Evolutionary conservation across 2,113 vertebrate genomes (phyloP).

Genomic region (Lates calcarifer): DNA sequence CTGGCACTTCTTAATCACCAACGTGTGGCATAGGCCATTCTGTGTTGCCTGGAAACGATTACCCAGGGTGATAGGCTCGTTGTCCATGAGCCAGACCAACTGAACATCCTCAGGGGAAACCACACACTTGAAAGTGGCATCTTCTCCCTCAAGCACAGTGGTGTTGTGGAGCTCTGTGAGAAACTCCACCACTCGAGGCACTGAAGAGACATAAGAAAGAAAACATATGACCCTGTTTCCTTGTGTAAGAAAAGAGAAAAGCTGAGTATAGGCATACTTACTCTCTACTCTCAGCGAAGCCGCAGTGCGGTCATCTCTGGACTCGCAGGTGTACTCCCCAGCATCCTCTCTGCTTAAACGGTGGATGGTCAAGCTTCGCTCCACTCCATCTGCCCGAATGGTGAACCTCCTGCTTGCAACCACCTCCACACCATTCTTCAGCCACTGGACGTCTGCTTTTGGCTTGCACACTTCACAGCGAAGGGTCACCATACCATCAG

Average conservation of each 20-base stretch:
- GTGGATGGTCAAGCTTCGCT: conserved; percentile 90
- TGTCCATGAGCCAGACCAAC: conserved; percentile 91
- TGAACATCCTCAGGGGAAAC: conserved; percentile 91
- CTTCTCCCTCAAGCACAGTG: conserved; percentile 92
- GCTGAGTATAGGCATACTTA: conserved; percentile 63
- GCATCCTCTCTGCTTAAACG: conserved; percentile 82
- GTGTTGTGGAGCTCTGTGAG: conserved; percentile 90
- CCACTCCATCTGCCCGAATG: conserved; percentile 84
- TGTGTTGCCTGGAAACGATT: conserved; percentile 81
- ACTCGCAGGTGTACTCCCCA: conserved; percentile 89
- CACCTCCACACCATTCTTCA: conserved; percentile 85
- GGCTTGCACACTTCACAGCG: conserved; percentile 89
- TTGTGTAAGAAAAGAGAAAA: neutral
- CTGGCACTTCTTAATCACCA: conserved; percentile 87
- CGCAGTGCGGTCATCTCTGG: conserved; percentile 85
- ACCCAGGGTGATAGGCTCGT: conserved; percentile 76
- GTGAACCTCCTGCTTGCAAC: conserved; percentile 76
- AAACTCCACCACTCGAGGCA: conserved; percentile 91
- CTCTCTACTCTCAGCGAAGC: conserved; percentile 86
- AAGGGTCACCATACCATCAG: conserved; percentile 86
- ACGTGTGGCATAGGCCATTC: conserved; percentile 87
- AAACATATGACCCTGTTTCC: neutral
- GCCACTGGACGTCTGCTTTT: conserved; percentile 89
- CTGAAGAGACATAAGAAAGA: conserved; percentile 72
- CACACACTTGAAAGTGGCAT: conserved; percentile 92